Conservation (phyloP, 2,888 invertebrate species). For the Mamestra brassicae region DNA sequence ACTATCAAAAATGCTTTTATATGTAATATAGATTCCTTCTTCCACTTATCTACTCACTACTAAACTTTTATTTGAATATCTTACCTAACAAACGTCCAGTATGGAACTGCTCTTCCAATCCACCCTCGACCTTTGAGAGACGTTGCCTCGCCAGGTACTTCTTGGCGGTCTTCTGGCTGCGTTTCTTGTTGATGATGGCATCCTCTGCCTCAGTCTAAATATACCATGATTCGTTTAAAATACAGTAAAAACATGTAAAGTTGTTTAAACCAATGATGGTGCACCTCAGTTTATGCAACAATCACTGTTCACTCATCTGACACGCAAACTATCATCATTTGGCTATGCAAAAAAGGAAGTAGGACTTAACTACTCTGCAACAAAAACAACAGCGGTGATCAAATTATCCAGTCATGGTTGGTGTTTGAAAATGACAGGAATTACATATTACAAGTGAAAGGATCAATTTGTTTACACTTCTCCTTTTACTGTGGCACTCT, state of each 20-base stretch:
- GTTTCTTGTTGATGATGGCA: slow-evolving; percentile 97
- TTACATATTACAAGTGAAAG: no score
- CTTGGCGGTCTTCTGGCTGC: slow-evolving; percentile 97
- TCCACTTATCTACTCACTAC: background rate
- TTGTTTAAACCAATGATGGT: background rate
- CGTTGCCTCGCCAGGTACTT: slow-evolving; percentile 98
- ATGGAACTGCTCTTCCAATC: slow-evolving; percentile 98
- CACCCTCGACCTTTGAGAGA: slow-evolving; percentile 97
- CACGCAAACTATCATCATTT: slow-evolving; percentile 88
- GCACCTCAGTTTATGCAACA: slow-evolving; percentile 66
- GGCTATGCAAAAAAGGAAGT: slow-evolving; percentile 1
- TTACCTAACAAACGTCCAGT: slow-evolving; percentile 98
- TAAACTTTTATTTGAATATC: background rate
- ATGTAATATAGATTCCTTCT: background rate
- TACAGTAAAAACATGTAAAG: background rate
- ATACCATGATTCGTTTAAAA: slow-evolving; percentile 19
- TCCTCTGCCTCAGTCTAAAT: slow-evolving; percentile 97
- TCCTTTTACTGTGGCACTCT: background rate
- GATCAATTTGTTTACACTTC: background rate
- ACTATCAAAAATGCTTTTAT: background rate
- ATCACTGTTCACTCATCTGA: slow-evolving; percentile 88
- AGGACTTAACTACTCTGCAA: background rate
- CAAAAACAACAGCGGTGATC: background rate
- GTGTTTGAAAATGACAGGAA: background rate
- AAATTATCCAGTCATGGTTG: no score